Percentiles rank a stretch among this genome's conserved stretches.
Conservation (phyloP, 37 sponge, comb jelly and placozoan genomes). For the Axinella damicornis region DNA sequence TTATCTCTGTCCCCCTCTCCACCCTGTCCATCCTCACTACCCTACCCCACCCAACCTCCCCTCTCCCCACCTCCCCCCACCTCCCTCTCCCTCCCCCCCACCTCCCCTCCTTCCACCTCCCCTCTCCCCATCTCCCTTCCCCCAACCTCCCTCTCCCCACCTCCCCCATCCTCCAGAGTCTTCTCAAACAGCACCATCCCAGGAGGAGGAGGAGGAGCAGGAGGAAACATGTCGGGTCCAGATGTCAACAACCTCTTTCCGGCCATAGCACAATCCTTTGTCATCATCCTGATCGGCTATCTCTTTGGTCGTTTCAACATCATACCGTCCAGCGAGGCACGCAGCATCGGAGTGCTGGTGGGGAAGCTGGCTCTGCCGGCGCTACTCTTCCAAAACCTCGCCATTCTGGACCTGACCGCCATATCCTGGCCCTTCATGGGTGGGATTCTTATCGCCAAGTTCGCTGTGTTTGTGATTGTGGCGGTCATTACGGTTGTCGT, state of each 20-base stretch:
- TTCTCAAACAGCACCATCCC: no score
- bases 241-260: constrained; percentile 55
- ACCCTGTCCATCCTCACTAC: no score
- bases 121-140: no score
- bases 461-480: constrained; percentile 51
- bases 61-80: no score
- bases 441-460: constrained; percentile 68
- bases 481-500: constrained; percentile 35
- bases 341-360: constrained; percentile 51
- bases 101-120: no score
- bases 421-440: constrained; percentile 74
- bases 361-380: constrained; percentile 74
- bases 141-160: no score
- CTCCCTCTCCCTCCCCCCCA: no score
- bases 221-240: constrained; percentile 10
- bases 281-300: constrained; percentile 71
- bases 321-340: constrained; percentile 50
- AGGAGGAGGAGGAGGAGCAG: no score
- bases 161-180: no score
- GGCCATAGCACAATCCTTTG: constrained; percentile 76
- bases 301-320: constrained; percentile 68
- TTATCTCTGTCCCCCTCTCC: no score
- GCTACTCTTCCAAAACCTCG: constrained; percentile 65
- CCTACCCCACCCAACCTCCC: no score
- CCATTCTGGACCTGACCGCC: constrained; percentile 44